Evolutionary conservation across 2,113 vertebrate species (phyloP), one percentile per base, ranked within the genome.

Genomic region (Oxyruncus cristatus): DNA sequence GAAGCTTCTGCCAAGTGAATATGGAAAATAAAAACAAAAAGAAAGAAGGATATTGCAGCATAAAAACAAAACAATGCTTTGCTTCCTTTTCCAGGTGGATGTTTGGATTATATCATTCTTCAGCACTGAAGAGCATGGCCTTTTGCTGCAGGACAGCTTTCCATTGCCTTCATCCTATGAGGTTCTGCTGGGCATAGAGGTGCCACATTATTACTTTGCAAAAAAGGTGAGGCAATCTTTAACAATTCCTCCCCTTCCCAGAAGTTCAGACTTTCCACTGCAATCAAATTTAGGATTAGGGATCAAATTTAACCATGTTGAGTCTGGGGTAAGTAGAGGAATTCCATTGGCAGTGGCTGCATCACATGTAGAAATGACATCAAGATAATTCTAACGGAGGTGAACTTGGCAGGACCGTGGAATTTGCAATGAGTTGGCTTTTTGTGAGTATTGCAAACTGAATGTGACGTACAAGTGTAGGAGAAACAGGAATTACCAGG

Each of bases 171-270:
- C 98, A 7, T 65, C 97, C 35, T 98, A 98, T 46, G 98, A 99
- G 79, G 87, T 94, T 22, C 98, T 99, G 37, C 98, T 99, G 28
- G 99, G 99, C 42, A 89, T 99, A 35, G 98, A 99, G 65, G 99
- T 99, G 44, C 99, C 99, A 22, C 98, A 99, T 92, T 99, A 99
- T 89, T 99, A 99, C 97, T 99, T 99, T 95, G 98, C 98, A 41
- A 99, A 98, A 97, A 99, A 99, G 99, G 99, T 99, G 94, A 47
- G 97, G 33, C 39, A 13, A 49, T 81, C 27, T 33, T 66, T 53
- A 59, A 52, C 27, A 42, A 11, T 52, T 66, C 49, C 11, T 70
- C 72, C 47, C 26, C 11, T 62, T 81, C 46, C 37, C 7, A 2
- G 20, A 73, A 59, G 15, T 70, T 68, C 20, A 61, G 11, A 37